Evolutionary conservation across 2,888 invertebrate genomes (phyloP), one percentile per base, ranked within the genome.

Genomic region (Hirudinaria manillensis): DNA sequence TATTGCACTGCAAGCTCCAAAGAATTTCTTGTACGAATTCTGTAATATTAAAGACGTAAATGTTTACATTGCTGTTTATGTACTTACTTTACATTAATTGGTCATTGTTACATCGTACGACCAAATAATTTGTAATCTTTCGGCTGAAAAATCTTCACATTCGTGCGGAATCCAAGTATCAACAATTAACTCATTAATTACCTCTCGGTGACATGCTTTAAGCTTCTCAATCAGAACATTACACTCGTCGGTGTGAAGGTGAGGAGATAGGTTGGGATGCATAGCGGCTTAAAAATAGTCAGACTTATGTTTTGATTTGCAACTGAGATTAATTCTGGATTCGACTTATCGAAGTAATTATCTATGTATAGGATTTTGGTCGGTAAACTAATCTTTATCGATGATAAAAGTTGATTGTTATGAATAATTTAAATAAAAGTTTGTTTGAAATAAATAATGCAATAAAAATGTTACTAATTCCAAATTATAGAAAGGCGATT

Each of bases 191-290:
- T n/a, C n/a, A n/a, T 4, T 45, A 68, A 10, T 34, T 68, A 72
- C 72, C 29, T 55, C 34, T 3, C 32, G 29, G 53, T 72, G 72
- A 32, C 72, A 72, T 6, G 45, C 55, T 32, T 72, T 51, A 7
- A 72, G 55, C 55, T 72, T 51, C 16, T n/a, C 32, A 10, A 72
- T 72, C 24, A 72, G 55, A 24, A 72, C 13, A 29, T 72, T 72
- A 21, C 72, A 72, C 34, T 72, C 72, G 51, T n/a, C 27, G 16
- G 55, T 53, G 55, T 72, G 72, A 19, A 72, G 55, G 32, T 72
- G 72, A 55, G 24, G 13, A 19, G 72, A 72, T 16, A 72, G 53
- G 34, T 72, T 55, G 4, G 72, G 72, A 55, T 72, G 72, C 72
- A 72, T 72, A 27, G 7, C 29, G 1, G 13, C 10, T 2, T 7